Percentiles rank a stretch among this genome's conserved stretches.
phyloP scores from a whole-genome alignment of 1,140 invertebrate genomes.

The Spodoptera frugiperda region DNA sequence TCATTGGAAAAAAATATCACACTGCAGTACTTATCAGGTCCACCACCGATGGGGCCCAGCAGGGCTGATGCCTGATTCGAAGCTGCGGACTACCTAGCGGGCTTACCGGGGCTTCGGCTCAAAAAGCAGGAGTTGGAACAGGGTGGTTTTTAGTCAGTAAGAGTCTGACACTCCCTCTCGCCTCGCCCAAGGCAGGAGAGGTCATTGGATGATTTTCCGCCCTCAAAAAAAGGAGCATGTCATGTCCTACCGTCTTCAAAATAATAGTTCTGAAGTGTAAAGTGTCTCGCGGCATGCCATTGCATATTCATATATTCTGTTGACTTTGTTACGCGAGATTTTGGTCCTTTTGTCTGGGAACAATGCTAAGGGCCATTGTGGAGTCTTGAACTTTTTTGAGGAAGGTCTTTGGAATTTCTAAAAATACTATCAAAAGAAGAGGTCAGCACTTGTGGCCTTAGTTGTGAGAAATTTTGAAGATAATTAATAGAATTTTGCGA shows the following conservation, averaged over 20 bases:
- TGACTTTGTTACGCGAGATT: slow-evolving; percentile 35
- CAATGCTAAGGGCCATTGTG: slow-evolving; percentile 35
- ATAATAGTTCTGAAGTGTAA: slow-evolving; percentile 20
- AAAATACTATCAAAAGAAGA: slow-evolving; percentile 5
- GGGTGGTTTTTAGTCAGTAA: too few species aligned
- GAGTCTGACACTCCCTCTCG: too few species aligned
- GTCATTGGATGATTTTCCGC: too few species aligned
- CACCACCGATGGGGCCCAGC: too few species aligned
- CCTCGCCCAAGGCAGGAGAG: too few species aligned
- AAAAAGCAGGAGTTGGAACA: too few species aligned
- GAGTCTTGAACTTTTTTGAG: slow-evolving; percentile 5
- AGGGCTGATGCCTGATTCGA: too few species aligned
- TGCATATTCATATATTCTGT: slow-evolving; percentile 49
- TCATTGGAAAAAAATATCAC: too few species aligned
- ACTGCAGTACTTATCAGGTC: too few species aligned
- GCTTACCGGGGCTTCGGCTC: too few species aligned
- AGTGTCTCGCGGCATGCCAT: slow-evolving; percentile 30
- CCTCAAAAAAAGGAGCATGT: too few species aligned
- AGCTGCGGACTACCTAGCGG: too few species aligned
- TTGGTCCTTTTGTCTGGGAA: slow-evolving; percentile 19
- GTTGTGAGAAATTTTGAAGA: background rate
- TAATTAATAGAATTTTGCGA: background rate
- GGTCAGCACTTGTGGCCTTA: background rate
- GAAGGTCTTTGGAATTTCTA: slow-evolving; percentile 18
- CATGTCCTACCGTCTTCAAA: background rate